Base-by-base conservation (phyloP, 2,888 invertebrate genomes). In the Molorchus minor region DNA sequence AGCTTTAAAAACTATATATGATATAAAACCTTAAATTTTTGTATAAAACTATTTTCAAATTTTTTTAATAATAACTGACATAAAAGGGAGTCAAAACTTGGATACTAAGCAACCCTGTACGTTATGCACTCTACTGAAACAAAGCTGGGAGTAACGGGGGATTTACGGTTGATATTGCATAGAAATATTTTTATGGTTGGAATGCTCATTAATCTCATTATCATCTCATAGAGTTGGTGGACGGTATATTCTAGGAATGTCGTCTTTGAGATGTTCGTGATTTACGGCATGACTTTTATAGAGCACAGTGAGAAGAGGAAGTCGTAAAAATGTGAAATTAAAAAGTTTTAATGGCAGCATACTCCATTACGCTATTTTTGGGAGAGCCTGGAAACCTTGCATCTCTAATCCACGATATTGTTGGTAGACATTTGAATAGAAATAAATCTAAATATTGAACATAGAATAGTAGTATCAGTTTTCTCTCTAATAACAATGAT, bases 151-250 rank as follows among this genome's bases (percentile, higher is more conserved):
- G 13, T 21, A 43, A 43, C 20, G 12, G 33, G 12, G 10, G 33
- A 12, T 33, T 33, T 10, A 33, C 10, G 7, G 25, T 12, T 20
- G 30, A 20, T 30, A n/a, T n/a, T 52, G 17, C 51, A 41, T 30
- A 7, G n/a, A 38, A 51, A 49, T 58, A 56, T 56, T 62, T 47
- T 43, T 49, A 46, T 51, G 56, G 4, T 41, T 56, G 56, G 47
- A 53, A 51, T 45, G 40, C 58, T 56, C 51, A 47, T 52, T 62
- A 58, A 62, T 62, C 62, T 58, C 62, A 62, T 62, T 62, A 58
- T 46, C 56, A 56, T 56, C 47, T 51, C 51, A 35, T 46, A 44
- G 12, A 43, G 53, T 53, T 47, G 44, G 41, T 25, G 29, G 29
- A 46, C 40, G 47, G 29, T 21, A 40, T 33, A 57, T 51, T 45